Evolutionary conservation across 2,113 vertebrate species (phyloP).

Genomic region (Tragelaphus scriptus): DNA sequence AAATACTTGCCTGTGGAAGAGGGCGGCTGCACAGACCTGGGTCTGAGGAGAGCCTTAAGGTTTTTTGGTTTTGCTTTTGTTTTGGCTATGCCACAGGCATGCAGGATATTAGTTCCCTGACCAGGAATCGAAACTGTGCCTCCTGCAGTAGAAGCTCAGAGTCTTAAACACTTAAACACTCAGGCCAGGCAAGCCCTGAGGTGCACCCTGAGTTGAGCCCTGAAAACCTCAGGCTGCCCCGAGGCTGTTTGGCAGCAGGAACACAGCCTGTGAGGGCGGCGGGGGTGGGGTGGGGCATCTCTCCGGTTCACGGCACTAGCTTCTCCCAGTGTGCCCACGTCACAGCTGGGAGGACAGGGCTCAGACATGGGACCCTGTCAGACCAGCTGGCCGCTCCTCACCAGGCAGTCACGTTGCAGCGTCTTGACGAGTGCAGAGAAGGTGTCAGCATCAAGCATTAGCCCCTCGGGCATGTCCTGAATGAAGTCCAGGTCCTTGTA

Average conservation of each 20-base stretch:
- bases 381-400: slow-evolving; percentile 76
- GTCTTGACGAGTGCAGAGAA: slow-evolving; percentile 95
- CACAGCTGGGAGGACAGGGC: neutral
- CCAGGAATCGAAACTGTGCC: neutral
- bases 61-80: neutral
- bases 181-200: neutral
- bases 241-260: neutral
- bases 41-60: neutral
- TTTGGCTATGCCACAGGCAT: neutral
- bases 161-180: neutral
- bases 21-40: accelerated
- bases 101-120: neutral
- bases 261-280: neutral
- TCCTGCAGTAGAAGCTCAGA: neutral
- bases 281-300: neutral
- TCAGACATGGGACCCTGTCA: neutral
- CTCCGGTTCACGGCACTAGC: accelerated
- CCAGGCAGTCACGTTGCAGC: slow-evolving; percentile 96
- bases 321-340: neutral
- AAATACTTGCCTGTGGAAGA: neutral
- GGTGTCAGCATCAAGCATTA: slow-evolving; percentile 94
- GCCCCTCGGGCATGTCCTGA: slow-evolving; percentile 92
- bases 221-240: neutral
- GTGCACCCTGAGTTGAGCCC: neutral
- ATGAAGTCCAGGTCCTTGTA: slow-evolving; percentile 99